A percentile compares a stretch with the other conserved stretches of the same genome.
Conservation (phyloP, 2,888 invertebrate genomes). For the Tipula unca region DNA sequence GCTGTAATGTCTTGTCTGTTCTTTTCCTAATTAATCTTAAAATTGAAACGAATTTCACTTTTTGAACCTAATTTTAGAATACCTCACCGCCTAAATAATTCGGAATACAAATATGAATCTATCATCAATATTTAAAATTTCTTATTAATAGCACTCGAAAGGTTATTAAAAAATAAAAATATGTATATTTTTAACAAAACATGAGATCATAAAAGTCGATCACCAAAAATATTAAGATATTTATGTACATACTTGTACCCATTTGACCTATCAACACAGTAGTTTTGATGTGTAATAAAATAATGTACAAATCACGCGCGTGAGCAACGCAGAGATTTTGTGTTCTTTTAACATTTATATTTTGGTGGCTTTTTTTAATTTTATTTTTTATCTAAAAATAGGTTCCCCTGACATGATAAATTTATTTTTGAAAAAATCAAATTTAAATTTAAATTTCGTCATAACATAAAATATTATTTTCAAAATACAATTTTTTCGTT, state of each 20-base stretch:
- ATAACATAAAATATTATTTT: neutral
- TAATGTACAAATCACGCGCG: neutral
- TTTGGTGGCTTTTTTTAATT: neutral
- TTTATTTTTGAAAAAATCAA: neutral
- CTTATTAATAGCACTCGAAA: neutral
- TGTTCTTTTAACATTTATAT: neutral
- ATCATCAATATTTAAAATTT: neutral
- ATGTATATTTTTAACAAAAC: neutral
- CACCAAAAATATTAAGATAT: neutral
- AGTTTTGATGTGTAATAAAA: neutral
- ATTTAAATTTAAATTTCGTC: neutral
- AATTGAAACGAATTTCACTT: no score
- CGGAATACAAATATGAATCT: no score
- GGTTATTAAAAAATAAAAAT: neutral
- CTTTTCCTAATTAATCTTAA: no score
- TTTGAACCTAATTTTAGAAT: no score
- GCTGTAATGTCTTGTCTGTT: no score
- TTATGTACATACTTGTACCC: neutral
- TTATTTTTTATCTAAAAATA: neutral
- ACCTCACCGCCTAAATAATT: no score
- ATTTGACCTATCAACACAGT: neutral
- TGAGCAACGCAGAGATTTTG: neutral
- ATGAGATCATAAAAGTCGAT: slow-evolving; percentile 8
- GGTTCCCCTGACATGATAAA: neutral
- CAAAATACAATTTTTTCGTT: neutral